These are phyloP conservation scores for Antheraea assamensis DNA, from an alignment of 2,888 invertebrate species.

Conservation along the genomic window DNA sequence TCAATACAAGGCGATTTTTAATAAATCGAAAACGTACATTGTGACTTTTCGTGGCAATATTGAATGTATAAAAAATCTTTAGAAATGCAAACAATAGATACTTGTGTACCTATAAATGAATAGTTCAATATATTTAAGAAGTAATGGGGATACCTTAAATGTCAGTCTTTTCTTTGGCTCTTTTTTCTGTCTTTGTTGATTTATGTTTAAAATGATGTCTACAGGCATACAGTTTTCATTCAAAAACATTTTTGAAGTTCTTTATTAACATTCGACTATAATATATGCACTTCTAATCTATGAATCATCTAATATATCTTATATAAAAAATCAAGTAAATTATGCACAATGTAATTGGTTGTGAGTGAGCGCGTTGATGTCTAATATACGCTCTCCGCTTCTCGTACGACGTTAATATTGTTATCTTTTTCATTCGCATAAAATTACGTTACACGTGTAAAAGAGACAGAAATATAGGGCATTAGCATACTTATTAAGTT, in stretches of 20 bases:
- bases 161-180: background rate
- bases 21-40: background rate
- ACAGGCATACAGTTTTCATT: background rate
- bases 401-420: conserved; percentile 1
- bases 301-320: background rate
- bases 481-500: conserved; percentile 20
- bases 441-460: conserved; percentile 8
- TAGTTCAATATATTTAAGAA: background rate
- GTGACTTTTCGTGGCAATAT: background rate
- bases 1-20: background rate
- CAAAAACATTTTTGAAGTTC: background rate
- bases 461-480: conserved; percentile 10
- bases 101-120: conserved; percentile 4
- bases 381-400: conserved; percentile 49
- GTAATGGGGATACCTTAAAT: background rate
- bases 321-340: conserved; percentile 2
- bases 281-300: background rate
- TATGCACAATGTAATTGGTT: conserved; percentile 17
- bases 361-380: conserved; percentile 65
- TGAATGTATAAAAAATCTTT: background rate
- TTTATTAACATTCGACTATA: background rate
- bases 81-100: background rate
- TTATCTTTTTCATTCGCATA: conserved; percentile 8
- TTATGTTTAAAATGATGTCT: background rate
- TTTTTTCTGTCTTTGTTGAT: background rate